Evolutionary conservation across 2,113 vertebrate species (phyloP), one percentile per base, ranked within the genome.

Genomic region (Poecilia latipinna): DNA sequence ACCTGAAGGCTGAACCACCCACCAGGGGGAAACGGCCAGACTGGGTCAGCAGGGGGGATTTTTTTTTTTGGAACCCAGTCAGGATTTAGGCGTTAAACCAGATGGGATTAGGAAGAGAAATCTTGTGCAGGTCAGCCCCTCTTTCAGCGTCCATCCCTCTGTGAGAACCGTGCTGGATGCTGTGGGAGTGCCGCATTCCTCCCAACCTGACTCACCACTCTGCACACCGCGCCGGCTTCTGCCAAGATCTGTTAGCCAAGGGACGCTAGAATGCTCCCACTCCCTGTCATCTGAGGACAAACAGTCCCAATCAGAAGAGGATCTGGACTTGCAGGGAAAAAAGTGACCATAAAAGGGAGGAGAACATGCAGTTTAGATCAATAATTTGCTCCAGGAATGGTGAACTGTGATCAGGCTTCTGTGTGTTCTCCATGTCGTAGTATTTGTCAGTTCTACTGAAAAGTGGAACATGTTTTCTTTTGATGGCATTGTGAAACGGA

Each of bases 171-270:
- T 13, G 19, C 1, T 15, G 79, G 79, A 78, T 72, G 61, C 67
- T 29, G 6, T 54, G 57, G 84, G 77, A 66, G 84, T 31, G 64
- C 54, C 24, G 22, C 92, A 91, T 91, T 92, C 90, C 86, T 88
- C 37, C 13, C 12, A 17, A 78, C 54, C 82, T 86, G 87, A 91
- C 77, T 89, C 83, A 89, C 37, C 22, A 8, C 44, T 70, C 77
- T 35, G 37, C 86, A 84, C 77, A 66, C 26, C 26, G 75, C 31
- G 32, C 74, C 2, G 70, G 51, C 48, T 66, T 74, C 80, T 65
- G 82, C 78, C 82, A 79, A 35, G 39, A 84, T 65, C 62, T 73
- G 79, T 68, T 57, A 44, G 79, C 75, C 54, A 7, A 67, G 72
- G 85, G 86, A 92, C 86, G 87, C 80, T 75, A 86, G 22, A 35